A percentile compares a stretch with the other conserved stretches of the same genome.
phyloP scores from a whole-genome alignment of 2,888 invertebrate genomes.

The Drosophila picticornis region DNA sequence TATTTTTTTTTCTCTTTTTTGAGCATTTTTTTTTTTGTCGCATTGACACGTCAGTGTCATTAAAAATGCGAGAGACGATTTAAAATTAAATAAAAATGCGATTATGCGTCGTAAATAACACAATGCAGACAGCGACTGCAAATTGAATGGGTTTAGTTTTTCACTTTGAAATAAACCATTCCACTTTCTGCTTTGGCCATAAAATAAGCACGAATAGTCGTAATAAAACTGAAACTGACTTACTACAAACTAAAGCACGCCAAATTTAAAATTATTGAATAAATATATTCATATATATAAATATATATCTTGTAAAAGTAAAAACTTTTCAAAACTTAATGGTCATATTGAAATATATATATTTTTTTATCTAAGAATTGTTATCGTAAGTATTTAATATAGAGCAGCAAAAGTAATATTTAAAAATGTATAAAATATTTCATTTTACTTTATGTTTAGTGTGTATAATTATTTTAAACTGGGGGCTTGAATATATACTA shows the following conservation, averaged over 20 bases:
- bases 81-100: constrained; percentile 76
- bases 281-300: too few species aligned
- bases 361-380: neutral
- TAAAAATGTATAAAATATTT: neutral
- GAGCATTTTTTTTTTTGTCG: constrained; percentile 50
- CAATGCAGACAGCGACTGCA: constrained; percentile 55
- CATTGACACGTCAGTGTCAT: constrained; percentile 76
- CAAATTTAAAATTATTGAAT: neutral
- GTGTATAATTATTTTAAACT: neutral
- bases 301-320: neutral
- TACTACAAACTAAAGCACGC: neutral
- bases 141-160: constrained; percentile 36
- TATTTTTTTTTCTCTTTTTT: constrained; percentile 19
- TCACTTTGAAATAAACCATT: constrained; percentile 6
- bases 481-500: neutral
- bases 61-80: constrained; percentile 59
- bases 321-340: neutral
- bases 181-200: neutral
- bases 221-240: constrained; percentile 2
- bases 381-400: neutral
- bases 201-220: constrained; percentile 9
- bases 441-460: neutral
- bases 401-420: neutral
- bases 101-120: constrained; percentile 73
- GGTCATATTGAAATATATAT: too few species aligned